A percentile compares a stretch with the other conserved stretches of the same genome.
Evolutionary conservation across 2,888 invertebrate species (phyloP).

Genomic region (Melipona beecheii): DNA sequence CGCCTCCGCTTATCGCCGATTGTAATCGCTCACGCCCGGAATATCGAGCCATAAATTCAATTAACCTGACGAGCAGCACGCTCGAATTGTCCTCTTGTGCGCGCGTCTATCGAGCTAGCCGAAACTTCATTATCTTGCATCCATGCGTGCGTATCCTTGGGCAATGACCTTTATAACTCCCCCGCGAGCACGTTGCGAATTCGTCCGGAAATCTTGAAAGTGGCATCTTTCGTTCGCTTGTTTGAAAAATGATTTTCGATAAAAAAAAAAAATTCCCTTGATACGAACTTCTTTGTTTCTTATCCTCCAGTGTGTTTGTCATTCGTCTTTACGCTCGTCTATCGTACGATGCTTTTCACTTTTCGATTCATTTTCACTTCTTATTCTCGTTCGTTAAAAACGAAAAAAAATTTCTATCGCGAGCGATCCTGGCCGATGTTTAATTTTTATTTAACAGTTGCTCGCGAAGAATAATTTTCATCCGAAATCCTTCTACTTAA

Average conservation of each 20-base stretch:
- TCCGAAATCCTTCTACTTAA: too few relatives aligned
- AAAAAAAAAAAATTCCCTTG: background rate
- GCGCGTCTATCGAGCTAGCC: constrained; percentile 23
- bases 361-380: too few relatives aligned
- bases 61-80: constrained; percentile 73
- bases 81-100: constrained; percentile 50
- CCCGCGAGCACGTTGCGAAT: constrained; percentile 12
- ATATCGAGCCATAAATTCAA: constrained; percentile 80
- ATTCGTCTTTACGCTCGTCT: too few relatives aligned
- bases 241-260: background rate
- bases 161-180: constrained; percentile 35
- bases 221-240: background rate
- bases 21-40: constrained; percentile 72
- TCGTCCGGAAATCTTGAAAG: background rate
- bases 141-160: constrained; percentile 48
- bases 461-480: too few relatives aligned
- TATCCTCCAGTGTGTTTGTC: background rate
- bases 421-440: background rate
- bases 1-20: constrained; percentile 73
- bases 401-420: background rate
- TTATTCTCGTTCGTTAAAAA: background rate
- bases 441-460: background rate
- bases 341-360: too few relatives aligned
- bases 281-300: background rate
- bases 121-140: constrained; percentile 51